These are phyloP conservation scores for Spheniscus humboldti DNA, from an alignment of 2,797 vertebrate genomes.

Conservation along the genomic window DNA sequence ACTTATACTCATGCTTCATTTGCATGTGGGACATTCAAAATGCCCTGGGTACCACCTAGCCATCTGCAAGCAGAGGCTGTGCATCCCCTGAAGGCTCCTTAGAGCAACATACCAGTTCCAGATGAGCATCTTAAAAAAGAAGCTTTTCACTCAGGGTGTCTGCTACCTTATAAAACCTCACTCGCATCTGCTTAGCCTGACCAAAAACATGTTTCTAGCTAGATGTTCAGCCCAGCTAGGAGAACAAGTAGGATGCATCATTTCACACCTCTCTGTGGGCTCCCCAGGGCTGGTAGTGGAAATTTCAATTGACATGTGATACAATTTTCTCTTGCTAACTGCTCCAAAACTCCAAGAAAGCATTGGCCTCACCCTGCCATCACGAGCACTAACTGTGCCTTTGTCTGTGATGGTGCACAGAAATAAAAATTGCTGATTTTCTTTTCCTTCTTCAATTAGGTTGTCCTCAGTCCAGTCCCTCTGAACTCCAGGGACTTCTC, in stretches of 20 bases:
- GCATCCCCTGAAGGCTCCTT: not conserved
- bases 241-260: not conserved
- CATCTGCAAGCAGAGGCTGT: not conserved
- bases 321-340: not conserved
- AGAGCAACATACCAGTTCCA: not conserved
- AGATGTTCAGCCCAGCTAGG: not conserved
- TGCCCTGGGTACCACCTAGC: not conserved
- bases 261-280: not conserved
- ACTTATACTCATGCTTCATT: not conserved
- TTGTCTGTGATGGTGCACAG: not conserved
- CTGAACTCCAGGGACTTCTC: not conserved
- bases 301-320: not conserved
- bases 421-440: not conserved
- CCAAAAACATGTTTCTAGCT: not conserved
- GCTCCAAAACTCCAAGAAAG: not conserved
- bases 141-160: not conserved
- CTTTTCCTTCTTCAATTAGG: not conserved
- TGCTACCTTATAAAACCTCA: not conserved
- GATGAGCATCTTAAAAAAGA: not conserved
- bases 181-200: not conserved
- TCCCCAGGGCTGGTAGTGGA: not conserved
- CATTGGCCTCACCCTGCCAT: not conserved
- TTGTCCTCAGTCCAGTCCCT: not conserved
- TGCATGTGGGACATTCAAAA: not conserved
- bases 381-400: not conserved